Evolutionary conservation across 2,113 vertebrate genomes (phyloP).

Genomic region (Otis tarda): DNA sequence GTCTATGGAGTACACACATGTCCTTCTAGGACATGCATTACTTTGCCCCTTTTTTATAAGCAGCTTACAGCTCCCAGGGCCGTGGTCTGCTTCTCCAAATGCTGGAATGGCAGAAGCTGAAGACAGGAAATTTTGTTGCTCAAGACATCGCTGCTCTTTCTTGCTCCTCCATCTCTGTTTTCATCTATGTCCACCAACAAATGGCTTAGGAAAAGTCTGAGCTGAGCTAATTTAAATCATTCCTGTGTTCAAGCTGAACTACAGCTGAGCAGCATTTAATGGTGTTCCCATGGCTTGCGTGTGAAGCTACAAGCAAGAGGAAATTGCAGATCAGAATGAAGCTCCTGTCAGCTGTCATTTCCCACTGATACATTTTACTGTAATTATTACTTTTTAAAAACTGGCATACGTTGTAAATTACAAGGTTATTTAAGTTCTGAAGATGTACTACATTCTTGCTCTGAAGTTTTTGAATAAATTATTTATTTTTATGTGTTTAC

Average conservation of each 20-base stretch:
- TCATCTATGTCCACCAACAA: not conserved
- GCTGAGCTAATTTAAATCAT: not conserved
- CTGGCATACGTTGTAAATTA: slow-evolving; percentile 28
- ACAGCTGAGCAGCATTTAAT: not conserved
- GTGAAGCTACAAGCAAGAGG: not conserved
- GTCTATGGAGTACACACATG: not conserved
- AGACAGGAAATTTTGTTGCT: not conserved
- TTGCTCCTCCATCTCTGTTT: not conserved
- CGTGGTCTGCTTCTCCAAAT: not conserved
- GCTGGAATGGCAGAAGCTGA: not conserved
- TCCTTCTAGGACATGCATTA: not conserved
- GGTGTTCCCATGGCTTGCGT: not conserved
- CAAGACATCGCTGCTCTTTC: not conserved
- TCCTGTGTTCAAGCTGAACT: not conserved
- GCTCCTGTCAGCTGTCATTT: slow-evolving; percentile 40
- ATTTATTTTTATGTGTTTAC: slow-evolving; percentile 55
- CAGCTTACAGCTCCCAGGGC: not conserved
- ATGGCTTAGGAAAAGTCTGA: not conserved
- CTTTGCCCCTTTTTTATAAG: not conserved
- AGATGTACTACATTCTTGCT: slow-evolving; percentile 16
- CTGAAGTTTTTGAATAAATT: slow-evolving; percentile 54
- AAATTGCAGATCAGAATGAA: slow-evolving; percentile 60
- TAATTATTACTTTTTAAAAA: slow-evolving; percentile 50
- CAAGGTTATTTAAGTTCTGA: slow-evolving; percentile 59
- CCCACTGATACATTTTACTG: slow-evolving; percentile 30